Base-by-base conservation (phyloP, 2,797 vertebrate species). In the Rhynchotus rufescens region DNA sequence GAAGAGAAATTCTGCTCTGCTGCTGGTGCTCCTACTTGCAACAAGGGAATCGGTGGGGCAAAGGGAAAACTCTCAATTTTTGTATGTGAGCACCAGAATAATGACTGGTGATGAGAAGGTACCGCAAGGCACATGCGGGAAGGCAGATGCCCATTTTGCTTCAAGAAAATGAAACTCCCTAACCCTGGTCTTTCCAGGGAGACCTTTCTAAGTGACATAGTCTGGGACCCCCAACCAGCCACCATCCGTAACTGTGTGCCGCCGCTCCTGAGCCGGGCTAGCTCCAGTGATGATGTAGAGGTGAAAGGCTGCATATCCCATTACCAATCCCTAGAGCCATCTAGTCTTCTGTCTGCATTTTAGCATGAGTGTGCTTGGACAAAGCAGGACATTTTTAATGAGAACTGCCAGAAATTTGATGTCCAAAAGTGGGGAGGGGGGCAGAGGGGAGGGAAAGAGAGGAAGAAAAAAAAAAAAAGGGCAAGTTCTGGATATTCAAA, bases 101-200 rank as follows among this genome's bases (percentile, higher is more conserved):
- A 23, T 0, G 0, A 42, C 12, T 4, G 25, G 12, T 10, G 16
- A 54, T 5, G 25, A 13, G 10, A 15, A 0, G 1, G 3, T 38
- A 54, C 45, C 30, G 8, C 32, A 28, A 52, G 62, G 65, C 52
- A 51, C 2, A 10, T 8, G 51, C 19, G 36, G 76, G 47, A 76
- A 7, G 13, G 15, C 64, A 69, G 61, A 20, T 59, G 34, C 25
- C 36, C 9, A 2, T n/a, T 40, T 73, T 54, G 51, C 26, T 57
- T 25, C 7, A 26, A 80, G 12, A 7, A n/a, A 2, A 47, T 21
- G 47, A 21, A 32, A 25, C 75, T 26, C 30, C 17, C 28, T 3
- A 4, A 6, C 61, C 44, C 4, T 36, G 19, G 13, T 57, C 19
- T 78, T 78, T 60, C 56, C 34, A n/a, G 13, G 14, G 11, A 17